Conservation (phyloP, 2,797 vertebrate species). For the Loris lydekkerianus region DNA sequence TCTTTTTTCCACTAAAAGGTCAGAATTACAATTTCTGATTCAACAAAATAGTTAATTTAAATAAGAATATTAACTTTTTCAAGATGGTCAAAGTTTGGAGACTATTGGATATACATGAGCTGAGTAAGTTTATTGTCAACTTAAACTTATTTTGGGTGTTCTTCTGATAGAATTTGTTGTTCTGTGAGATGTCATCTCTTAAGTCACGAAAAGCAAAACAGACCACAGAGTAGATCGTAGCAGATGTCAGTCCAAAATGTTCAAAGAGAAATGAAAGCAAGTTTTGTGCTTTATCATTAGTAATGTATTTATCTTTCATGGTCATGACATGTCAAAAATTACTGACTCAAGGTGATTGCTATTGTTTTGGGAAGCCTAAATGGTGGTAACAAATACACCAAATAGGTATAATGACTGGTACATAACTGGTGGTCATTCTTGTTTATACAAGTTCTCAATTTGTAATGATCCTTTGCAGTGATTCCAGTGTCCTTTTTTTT, state of each 20-base stretch:
- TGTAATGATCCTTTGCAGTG: background rate
- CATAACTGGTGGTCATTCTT: background rate
- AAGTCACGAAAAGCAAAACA: background rate
- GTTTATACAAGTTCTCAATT: background rate
- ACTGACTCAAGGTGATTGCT: background rate
- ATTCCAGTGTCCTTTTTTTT: too few species aligned
- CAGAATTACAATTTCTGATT: background rate
- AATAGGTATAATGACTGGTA: background rate
- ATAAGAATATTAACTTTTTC: background rate
- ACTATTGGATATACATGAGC: background rate
- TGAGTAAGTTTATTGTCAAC: background rate
- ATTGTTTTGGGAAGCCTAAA: background rate
- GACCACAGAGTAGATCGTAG: background rate
- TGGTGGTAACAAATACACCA: background rate
- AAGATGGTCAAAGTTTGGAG: background rate
- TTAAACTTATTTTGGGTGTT: background rate
- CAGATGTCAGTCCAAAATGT: background rate
- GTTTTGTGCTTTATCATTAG: background rate
- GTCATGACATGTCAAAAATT: background rate
- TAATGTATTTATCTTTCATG: background rate
- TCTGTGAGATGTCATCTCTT: background rate
- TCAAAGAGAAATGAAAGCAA: background rate
- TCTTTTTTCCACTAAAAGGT: background rate
- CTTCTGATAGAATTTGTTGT: background rate
- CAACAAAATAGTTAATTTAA: slow-evolving; percentile 4